Conservation (phyloP, 1,140 invertebrate species). For the Drosophila pseudoananassae region DNA sequence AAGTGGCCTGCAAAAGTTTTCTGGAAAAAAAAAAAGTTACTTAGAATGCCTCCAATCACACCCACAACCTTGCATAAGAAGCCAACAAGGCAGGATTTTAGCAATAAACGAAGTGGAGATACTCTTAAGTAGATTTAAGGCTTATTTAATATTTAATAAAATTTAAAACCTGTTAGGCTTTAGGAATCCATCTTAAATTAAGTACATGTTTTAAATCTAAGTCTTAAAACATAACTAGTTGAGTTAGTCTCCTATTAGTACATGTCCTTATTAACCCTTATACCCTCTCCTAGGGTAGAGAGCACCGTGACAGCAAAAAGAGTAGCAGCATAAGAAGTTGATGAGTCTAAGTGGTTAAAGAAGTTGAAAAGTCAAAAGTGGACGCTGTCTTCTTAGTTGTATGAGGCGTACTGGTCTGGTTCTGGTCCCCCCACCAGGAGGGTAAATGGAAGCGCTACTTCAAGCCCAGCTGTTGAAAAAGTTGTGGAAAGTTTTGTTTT, state of each 20-base stretch:
- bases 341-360: slow-evolving; percentile 65
- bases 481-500: slow-evolving; percentile 34
- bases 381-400: slow-evolving; percentile 31
- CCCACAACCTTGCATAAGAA: slow-evolving; percentile 9
- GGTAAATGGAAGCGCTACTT: slow-evolving; percentile 31
- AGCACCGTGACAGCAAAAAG: slow-evolving; percentile 26
- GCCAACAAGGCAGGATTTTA: not conserved
- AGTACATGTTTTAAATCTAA: too few relatives aligned
- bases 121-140: not conserved
- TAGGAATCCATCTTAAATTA: too few relatives aligned
- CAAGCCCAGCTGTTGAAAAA: slow-evolving; percentile 49
- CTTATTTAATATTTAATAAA: too few relatives aligned
- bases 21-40: slow-evolving; percentile 14
- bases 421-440: too few relatives aligned
- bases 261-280: not conserved
- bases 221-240: too few relatives aligned
- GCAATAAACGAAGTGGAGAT: not conserved
- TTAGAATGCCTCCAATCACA: slow-evolving; percentile 47
- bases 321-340: slow-evolving; percentile 61
- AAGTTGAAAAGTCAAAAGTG: slow-evolving; percentile 65
- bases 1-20: slow-evolving; percentile 57
- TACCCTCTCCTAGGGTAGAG: not conserved
- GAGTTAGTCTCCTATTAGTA: too few relatives aligned
- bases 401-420: too few relatives aligned
- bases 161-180: too few relatives aligned